Base-by-base conservation (phyloP, 2,113 vertebrate genomes). In the Mastomys coucha region DNA sequence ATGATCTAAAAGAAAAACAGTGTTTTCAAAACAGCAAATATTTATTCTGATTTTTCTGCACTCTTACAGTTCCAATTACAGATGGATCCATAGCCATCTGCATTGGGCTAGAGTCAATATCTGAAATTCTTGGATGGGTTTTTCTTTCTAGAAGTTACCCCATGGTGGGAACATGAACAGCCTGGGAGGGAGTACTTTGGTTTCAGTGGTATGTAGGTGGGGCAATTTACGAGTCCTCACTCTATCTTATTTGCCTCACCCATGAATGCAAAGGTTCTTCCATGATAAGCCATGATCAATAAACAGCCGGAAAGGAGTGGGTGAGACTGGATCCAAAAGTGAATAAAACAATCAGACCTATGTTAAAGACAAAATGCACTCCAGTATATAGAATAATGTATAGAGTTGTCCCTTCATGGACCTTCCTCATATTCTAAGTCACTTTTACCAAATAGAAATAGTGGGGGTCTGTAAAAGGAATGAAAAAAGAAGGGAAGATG, bases 211-310 rank as follows among this genome's bases (percentile, higher is more conserved):
- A 26, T 91, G 58, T 33, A 58, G 87, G 65, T 89, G 33, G 31
- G n/a, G 16, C 28, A 5, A 7, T 12, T 36, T 69, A 19, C 76
- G 87, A 91, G 33, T 94, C 91, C 56, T 87, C 81, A 88, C 24
- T 2, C 42, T 89, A 63, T 4, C 75, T 89, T 26, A 12, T 36
- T 60, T 45, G n/a, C 51, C 81, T 91, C 82, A n/a, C 42, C 82
- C 67, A 58, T 22, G 7, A 89, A 63, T 3, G 77, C 76, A 96
- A 92, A 86, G n/a, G 39, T 60, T 69, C 76, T 81, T 87, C 63
- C 90, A 49, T 36, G n/a, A 86, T 93, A 28, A 93, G 73, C 17
- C 20, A 19, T 19, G 80, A 70, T 88, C 63, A 94, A 88, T 75
- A 88, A 69, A 19, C 26, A 84, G n/a, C 22, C 75, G 75, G 56